Evolutionary conservation across 2,888 invertebrate species (phyloP), one percentile per base, ranked within the genome.

Genomic region (Drosophila limbata): DNA sequence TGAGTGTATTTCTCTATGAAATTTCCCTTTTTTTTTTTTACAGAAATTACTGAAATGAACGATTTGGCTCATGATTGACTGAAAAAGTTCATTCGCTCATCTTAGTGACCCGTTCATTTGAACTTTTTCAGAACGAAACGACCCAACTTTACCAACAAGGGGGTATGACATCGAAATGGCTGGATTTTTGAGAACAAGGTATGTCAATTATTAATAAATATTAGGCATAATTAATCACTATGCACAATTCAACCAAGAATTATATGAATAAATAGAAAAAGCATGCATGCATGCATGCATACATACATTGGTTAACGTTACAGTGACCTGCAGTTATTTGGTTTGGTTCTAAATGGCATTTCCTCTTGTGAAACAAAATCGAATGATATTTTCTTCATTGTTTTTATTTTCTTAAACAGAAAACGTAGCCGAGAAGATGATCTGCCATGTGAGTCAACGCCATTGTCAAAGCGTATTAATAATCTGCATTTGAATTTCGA

Each of bases 381-480:
- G 11, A 45, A 31, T 47, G 1, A 37, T 6, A 25, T 5, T 15
- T 52, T 52, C n/a, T 3, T 40, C 31, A 11, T 4, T 44, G 3
- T 13, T 35, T 19, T 11, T 25, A 3, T 53, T n/a, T 37, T 35
- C 64, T 39, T 60, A 8, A 47, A n/a, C 59, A 97, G 97, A 90
- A 97, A 97, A 94, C 94, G 97, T 79, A 94, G 95, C 53, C 94
- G 96, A 68, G 95, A 95, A 90, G 96, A 96, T 88, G 96, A 97
- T 80, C 67, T 84, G 25, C 94, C 94, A 74, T 97, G 97, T 90
- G 97, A 91, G 42, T 91, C 97, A 87, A 96, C 96, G 94, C 97
- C 98, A 59, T 93, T 98, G 57, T 97, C 97, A 13, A 98, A 98
- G 92, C 94, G 97, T 89, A 97, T 98, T 84, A 97, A 97, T 92